Base-by-base conservation (phyloP, 2,888 invertebrate species). In the Sicus ferrugineus region DNA sequence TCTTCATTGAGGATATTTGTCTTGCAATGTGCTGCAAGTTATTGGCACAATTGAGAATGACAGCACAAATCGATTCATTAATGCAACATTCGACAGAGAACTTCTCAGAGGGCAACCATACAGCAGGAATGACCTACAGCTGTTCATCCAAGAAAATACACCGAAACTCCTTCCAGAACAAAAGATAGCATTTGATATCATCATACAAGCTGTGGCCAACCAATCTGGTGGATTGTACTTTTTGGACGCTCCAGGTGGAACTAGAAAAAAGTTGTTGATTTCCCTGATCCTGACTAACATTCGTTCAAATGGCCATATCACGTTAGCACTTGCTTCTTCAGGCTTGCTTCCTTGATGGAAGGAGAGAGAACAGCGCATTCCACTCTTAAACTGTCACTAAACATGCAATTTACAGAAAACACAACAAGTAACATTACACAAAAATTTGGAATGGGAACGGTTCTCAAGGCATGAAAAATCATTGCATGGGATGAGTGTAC, bases 401-500 rank as follows among this genome's bases (percentile, higher is more conserved):
- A 81, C 67, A 70, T 80, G 67, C 76, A 79, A 67, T 26, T 48
- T 30, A 75, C 48, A 66, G 77, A 81, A 74, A 68, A 68, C 62
- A 76, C 77, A 54, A 76, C 74, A 52, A 80, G 79, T 69, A 77
- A 78, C 67, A 77, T 81, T 74, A 69, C 78, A 0, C 58, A 77
- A 76, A 73, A 75, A 64, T 78, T 78, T 21, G 77, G 5, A 31
- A 78, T 77, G 75, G 79, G 75, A 56, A 77, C 74, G 77, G 75
- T 82, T 62, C 72, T 80, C 56, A 72, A 69, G 58, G 64, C 73
- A 69, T 76, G 77, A 52, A 74, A 73, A 74, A 70, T 81, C 30
- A 79, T 81, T 19, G 68, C 80, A 59, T 78, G 77, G 77, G 73
- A 75, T 72, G 76, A 77, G 71, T 75, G 74, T 58, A 79, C 77